Percentiles rank a stretch among this genome's conserved stretches.
These are phyloP conservation scores for Sisyra nigra DNA, from an alignment of 2,888 invertebrate species.

Conservation along the genomic window DNA sequence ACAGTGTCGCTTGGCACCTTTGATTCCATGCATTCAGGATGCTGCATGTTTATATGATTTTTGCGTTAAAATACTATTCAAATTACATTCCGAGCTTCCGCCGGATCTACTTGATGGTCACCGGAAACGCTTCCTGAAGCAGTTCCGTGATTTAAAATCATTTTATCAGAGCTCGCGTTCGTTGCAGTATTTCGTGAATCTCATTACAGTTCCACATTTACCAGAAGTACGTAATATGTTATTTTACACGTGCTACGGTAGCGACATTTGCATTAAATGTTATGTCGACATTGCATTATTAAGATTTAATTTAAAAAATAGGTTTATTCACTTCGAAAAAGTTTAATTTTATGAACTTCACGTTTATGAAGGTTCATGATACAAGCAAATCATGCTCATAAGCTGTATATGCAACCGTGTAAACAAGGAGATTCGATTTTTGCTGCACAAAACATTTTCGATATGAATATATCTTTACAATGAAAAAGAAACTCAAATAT, in stretches of 20 bases:
- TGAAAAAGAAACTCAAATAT: too few species aligned
- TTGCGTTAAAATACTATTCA: slow-evolving; percentile 89
- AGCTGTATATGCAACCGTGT: too few species aligned
- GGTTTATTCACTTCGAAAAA: slow-evolving; percentile 9
- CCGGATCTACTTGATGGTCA: slow-evolving; percentile 83
- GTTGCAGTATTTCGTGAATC: slow-evolving; percentile 92
- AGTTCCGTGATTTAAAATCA: slow-evolving; percentile 72
- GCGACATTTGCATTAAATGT: too few species aligned
- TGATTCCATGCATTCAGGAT: slow-evolving; percentile 91
- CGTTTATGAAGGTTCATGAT: too few species aligned
- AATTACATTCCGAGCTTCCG: slow-evolving; percentile 79
- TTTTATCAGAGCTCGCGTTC: slow-evolving; percentile 90
- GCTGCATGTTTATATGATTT: slow-evolving; percentile 94
- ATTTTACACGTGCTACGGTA: too few species aligned
- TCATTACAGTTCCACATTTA: slow-evolving; percentile 82
- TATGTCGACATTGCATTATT: slow-evolving; percentile 2
- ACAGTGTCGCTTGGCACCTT: slow-evolving; percentile 89
- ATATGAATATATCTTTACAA: too few species aligned
- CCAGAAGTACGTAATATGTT: slow-evolving; percentile 47
- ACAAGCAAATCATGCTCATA: too few species aligned
- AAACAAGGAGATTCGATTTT: too few species aligned
- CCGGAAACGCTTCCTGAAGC: slow-evolving; percentile 74
- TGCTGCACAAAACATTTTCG: too few species aligned
- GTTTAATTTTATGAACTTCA: too few species aligned
- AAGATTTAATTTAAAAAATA: slow-evolving; percentile 2